These are phyloP conservation scores for Clusia tigrina DNA, from an alignment of 2,888 invertebrate genomes.

Conservation along the genomic window DNA sequence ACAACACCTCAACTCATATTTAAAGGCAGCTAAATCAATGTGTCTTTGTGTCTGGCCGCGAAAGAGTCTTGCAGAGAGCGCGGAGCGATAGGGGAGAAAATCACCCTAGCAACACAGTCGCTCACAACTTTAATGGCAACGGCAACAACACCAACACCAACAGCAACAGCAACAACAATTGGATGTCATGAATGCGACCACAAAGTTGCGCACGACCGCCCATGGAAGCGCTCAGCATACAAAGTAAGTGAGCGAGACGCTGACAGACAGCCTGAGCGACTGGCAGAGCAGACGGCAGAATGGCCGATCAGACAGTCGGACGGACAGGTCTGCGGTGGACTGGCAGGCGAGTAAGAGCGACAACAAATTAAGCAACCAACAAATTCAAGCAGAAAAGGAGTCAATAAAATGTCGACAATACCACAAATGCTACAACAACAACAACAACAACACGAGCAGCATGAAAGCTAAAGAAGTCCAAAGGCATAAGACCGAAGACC, in stretches of 20 bases:
- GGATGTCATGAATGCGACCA: slow-evolving; percentile 31
- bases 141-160: slow-evolving; percentile 12
- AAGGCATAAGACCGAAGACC: too few relatives aligned
- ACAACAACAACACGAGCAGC: slow-evolving; percentile 14
- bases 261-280: slow-evolving; percentile 9
- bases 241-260: slow-evolving; percentile 15
- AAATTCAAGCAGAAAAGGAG: slow-evolving; percentile 60
- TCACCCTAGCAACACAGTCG: slow-evolving; percentile 23
- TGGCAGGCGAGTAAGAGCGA: slow-evolving; percentile 35
- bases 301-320: slow-evolving; percentile 1
- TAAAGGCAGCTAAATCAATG: slow-evolving; percentile 57
- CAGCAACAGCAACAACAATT: slow-evolving; percentile 4
- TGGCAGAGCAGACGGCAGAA: not conserved
- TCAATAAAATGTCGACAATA: slow-evolving; percentile 59
- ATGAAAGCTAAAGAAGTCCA: too few relatives aligned
- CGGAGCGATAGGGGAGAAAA: slow-evolving; percentile 11
- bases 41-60: slow-evolving; percentile 60
- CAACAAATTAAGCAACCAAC: slow-evolving; percentile 57
- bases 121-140: slow-evolving; percentile 9
- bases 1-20: slow-evolving; percentile 60
- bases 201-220: slow-evolving; percentile 34
- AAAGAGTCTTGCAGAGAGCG: slow-evolving; percentile 25
- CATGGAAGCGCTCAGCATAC: slow-evolving; percentile 29
- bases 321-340: slow-evolving; percentile 13
- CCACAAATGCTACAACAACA: slow-evolving; percentile 31